phyloP scores from a whole-genome alignment of 2,797 vertebrate species.

The Limnodromus scolopaceus region DNA sequence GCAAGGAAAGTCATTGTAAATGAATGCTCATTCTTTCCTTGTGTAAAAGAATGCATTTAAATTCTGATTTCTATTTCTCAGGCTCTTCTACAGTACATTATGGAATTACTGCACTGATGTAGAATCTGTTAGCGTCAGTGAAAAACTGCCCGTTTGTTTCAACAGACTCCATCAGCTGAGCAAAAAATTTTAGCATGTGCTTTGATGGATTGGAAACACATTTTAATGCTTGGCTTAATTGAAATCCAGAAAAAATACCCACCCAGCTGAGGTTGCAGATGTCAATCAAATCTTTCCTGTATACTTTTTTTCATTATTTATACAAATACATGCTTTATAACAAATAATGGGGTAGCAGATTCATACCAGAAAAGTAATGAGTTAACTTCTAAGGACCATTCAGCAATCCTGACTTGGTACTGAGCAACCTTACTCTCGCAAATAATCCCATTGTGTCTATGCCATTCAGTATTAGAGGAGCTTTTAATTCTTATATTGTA shows the following conservation, averaged over 20 bases:
- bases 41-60: conserved; percentile 14
- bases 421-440: background rate
- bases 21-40: background rate
- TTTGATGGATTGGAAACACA: background rate
- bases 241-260: background rate
- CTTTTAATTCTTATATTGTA: background rate
- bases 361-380: background rate
- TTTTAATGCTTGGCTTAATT: background rate
- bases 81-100: background rate
- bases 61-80: conserved; percentile 26
- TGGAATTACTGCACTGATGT: background rate
- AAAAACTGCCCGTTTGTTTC: background rate
- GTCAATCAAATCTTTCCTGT: background rate
- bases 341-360: background rate
- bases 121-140: background rate
- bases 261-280: background rate
- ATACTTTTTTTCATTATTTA: background rate
- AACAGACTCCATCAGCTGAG: background rate
- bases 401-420: background rate
- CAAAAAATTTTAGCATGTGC: background rate
- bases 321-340: background rate
- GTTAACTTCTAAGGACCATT: background rate
- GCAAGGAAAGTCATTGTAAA: background rate
- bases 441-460: background rate
- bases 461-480: background rate